Percentiles rank a stretch among this genome's conserved stretches.
phyloP scores from a whole-genome alignment of 2,797 vertebrate genomes.

The Ficedula albicollis region DNA sequence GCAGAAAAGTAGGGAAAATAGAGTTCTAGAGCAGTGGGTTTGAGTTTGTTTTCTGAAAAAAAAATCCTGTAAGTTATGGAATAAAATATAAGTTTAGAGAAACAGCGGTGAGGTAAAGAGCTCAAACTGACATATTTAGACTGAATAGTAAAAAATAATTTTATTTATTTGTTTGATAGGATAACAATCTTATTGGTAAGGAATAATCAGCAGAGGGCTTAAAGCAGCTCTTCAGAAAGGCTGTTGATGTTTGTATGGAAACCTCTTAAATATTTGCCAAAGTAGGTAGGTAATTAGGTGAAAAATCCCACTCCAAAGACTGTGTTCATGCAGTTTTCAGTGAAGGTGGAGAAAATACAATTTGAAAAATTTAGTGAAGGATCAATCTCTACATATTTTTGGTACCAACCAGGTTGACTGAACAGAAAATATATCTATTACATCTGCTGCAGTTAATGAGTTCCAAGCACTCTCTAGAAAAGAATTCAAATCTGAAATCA shows the following conservation, averaged over 20 bases:
- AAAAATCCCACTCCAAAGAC: neutral
- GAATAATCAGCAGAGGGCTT: neutral
- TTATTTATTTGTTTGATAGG: neutral
- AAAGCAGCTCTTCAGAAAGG: neutral
- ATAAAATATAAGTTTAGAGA: neutral
- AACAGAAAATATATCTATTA: neutral
- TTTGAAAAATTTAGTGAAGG: neutral
- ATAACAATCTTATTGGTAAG: neutral
- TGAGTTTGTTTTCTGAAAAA: neutral
- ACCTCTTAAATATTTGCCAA: neutral
- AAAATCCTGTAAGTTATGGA: neutral
- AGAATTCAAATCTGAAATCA: neutral
- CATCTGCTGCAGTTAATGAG: neutral
- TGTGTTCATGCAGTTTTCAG: neutral
- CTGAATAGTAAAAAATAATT: neutral
- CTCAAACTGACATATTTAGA: neutral
- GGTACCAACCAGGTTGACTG: neutral
- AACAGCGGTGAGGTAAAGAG: fast-evolving
- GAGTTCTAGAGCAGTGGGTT: neutral
- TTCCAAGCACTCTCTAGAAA: neutral
- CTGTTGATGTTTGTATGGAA: neutral
- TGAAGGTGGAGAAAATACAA: neutral
- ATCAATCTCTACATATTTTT: neutral
- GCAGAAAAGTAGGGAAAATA: neutral
- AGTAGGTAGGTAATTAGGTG: neutral